A percentile compares a stretch with the other conserved stretches of the same genome.
Conservation (phyloP, 1,140 invertebrate species). For the Lasaia peninsularis region DNA sequence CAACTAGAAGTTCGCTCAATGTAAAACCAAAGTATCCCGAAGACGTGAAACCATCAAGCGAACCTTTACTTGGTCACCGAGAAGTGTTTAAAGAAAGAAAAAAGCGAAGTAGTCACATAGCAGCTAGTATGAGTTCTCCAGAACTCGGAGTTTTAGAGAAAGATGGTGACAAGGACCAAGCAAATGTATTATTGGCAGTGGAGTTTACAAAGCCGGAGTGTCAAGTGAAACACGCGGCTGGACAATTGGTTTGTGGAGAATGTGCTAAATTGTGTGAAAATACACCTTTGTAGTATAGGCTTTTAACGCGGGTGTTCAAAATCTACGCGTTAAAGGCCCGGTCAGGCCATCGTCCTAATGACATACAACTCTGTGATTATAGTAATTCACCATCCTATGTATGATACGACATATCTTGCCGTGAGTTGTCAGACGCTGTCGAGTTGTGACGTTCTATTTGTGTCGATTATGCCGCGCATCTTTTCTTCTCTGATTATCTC, state of each 20-base stretch:
- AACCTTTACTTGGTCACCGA: slow-evolving; percentile 60
- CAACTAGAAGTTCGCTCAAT: slow-evolving; percentile 25
- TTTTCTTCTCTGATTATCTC: no score
- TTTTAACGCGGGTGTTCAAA: slow-evolving; percentile 67
- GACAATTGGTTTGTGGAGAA: slow-evolving; percentile 40
- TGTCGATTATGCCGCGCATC: no score
- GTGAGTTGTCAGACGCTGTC: slow-evolving; percentile 16
- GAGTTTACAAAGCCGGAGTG: slow-evolving; percentile 52
- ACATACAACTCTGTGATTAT: slow-evolving; percentile 38
- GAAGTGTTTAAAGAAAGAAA: slow-evolving; percentile 16
- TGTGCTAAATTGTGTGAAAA: slow-evolving; percentile 41
- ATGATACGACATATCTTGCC: slow-evolving; percentile 34
- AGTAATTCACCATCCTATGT: slow-evolving; percentile 44
- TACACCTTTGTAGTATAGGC: slow-evolving; percentile 73
- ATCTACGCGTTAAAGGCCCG: slow-evolving; percentile 57
- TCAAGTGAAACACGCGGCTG: slow-evolving; percentile 35
- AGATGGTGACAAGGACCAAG: slow-evolving; percentile 12
- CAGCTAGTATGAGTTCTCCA: slow-evolving; percentile 74
- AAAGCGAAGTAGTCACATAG: slow-evolving; percentile 45
- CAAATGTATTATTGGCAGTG: slow-evolving; percentile 63
- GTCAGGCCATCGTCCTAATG: slow-evolving; percentile 19
- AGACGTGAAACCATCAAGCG: slow-evolving; percentile 60
- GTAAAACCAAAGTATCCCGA: slow-evolving; percentile 30
- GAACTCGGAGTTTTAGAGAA: slow-evolving; percentile 34
- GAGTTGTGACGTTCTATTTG: neutral